Base-by-base conservation (phyloP, 2,888 invertebrate genomes). In the Heteropelma amictum region DNA sequence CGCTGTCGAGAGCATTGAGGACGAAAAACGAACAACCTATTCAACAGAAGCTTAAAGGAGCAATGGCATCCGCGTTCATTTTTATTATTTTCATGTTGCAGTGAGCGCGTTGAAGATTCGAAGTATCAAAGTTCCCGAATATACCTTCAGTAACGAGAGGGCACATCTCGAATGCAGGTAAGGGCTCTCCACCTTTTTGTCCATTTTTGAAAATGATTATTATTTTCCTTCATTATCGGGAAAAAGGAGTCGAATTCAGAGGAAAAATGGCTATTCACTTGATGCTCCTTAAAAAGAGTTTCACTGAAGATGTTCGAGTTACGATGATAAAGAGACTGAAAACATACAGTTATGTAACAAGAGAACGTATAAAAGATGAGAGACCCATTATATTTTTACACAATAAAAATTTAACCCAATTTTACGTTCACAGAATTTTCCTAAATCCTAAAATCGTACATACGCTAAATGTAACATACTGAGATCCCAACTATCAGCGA, bases 161-260 rank as follows among this genome's bases (percentile, higher is more conserved):
- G 90, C 90, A 30, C 83, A 86, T 63, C 88, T 91, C 63, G 86
- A 89, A 79, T 91, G 91, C 87, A 87, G 89, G 89, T 88, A 81
- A 88, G 87, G 76, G 51, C 33, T 17, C 26, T 47, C 45, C n/a
- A 26, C 2, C 14, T 7, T 56, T 14, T 10, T 7, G 14, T 17
- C 10, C 14, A 1, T 33, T 3, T 10, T 33, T 19, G 2, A 7
- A 28, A 4, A 0, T 21, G 12, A 19, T 5, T 53, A 8, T 28
- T 10, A 40, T 17, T 33, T 45, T 23, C 30, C 30, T 35, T 35
- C 33, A 12, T 21, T 58, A 23, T 35, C 7, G 33, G 14, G 49
- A 49, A 38, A 38, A 35, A 17, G 35, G 49, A 35, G 63, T 49
- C 63, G 49, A 26, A 14, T 63, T 61, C 23, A 35, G 19, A 45